These are phyloP conservation scores for Eonycteris spelaea DNA, from an alignment of 2,113 vertebrate genomes.

Conservation along the genomic window DNA sequence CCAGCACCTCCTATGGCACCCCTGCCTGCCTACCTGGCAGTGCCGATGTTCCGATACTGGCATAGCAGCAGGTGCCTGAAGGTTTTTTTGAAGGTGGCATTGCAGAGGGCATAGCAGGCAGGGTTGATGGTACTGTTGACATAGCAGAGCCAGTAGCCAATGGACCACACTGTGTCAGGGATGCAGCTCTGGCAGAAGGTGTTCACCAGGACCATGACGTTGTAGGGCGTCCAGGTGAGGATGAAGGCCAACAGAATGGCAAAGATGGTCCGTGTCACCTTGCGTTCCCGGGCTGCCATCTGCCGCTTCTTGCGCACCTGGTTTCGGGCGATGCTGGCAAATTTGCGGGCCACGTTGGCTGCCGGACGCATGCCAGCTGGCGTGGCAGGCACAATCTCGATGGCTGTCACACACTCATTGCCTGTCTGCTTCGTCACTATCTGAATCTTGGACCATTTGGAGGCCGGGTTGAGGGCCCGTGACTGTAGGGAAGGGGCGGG, in stretches of 20 bases:
- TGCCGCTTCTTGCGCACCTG: slow-evolving; percentile 97
- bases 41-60: slow-evolving; percentile 97
- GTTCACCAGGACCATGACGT: slow-evolving; percentile 98
- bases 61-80: slow-evolving; percentile 98
- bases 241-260: slow-evolving; percentile 98
- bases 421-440: slow-evolving; percentile 97
- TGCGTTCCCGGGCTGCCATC: slow-evolving; percentile 98
- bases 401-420: slow-evolving; percentile 95
- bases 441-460: slow-evolving; percentile 98
- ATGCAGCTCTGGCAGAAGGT: slow-evolving; percentile 96
- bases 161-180: slow-evolving; percentile 95
- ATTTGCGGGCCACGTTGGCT: slow-evolving; percentile 93
- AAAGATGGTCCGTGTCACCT: slow-evolving; percentile 98
- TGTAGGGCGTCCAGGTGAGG: slow-evolving; percentile 98
- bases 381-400: slow-evolving; percentile 94
- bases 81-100: slow-evolving; percentile 99
- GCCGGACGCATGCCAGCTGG: slow-evolving; percentile 85
- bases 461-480: slow-evolving; percentile 81
- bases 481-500: slow-evolving; percentile 67
- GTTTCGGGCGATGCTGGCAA: slow-evolving; percentile 97
- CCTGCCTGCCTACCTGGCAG: slow-evolving; percentile 89
- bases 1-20: slow-evolving; percentile 36
- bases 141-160: slow-evolving; percentile 98
- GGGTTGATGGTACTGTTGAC: slow-evolving; percentile 99
- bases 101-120: slow-evolving; percentile 98